These are phyloP conservation scores for Thunnus maccoyii DNA, from an alignment of 2,113 vertebrate species.

Conservation along the genomic window DNA sequence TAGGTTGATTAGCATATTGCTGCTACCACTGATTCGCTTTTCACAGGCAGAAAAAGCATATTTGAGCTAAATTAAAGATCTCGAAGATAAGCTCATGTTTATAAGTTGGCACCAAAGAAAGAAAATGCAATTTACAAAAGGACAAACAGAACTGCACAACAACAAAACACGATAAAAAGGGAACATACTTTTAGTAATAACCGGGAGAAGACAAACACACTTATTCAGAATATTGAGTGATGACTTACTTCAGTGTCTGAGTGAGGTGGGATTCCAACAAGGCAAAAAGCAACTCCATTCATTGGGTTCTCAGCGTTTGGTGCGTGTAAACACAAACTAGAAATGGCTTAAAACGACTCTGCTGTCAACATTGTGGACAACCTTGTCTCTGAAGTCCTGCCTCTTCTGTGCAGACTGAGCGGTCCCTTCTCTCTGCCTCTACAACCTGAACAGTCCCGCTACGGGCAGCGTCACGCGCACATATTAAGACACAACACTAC, in stretches of 20 bases:
- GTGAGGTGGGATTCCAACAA: slow-evolving; percentile 94
- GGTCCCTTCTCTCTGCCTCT: neutral
- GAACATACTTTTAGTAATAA: neutral
- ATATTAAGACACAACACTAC: neutral
- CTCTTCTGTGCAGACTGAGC: neutral
- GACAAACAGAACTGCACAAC: neutral
- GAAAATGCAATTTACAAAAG: too few relatives aligned
- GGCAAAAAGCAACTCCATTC: slow-evolving; percentile 97
- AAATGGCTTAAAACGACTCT: neutral
- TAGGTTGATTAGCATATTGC: too few relatives aligned
- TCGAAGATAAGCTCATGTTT: neutral
- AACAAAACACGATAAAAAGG: neutral
- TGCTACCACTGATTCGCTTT: too few relatives aligned
- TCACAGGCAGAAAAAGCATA: too few relatives aligned
- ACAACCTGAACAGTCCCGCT: slow-evolving; percentile 47
- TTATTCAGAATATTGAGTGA: neutral
- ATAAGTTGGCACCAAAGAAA: too few relatives aligned
- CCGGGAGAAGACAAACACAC: neutral
- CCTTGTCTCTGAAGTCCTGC: neutral
- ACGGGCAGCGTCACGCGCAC: slow-evolving; percentile 3
- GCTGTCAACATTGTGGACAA: slow-evolving; percentile 34
- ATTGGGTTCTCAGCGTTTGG: slow-evolving; percentile 79
- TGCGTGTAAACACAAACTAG: neutral
- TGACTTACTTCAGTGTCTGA: slow-evolving; percentile 84
- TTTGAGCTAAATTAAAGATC: neutral